Evolutionary conservation across 2,113 vertebrate species (phyloP).

Genomic region (Serinus canaria): DNA sequence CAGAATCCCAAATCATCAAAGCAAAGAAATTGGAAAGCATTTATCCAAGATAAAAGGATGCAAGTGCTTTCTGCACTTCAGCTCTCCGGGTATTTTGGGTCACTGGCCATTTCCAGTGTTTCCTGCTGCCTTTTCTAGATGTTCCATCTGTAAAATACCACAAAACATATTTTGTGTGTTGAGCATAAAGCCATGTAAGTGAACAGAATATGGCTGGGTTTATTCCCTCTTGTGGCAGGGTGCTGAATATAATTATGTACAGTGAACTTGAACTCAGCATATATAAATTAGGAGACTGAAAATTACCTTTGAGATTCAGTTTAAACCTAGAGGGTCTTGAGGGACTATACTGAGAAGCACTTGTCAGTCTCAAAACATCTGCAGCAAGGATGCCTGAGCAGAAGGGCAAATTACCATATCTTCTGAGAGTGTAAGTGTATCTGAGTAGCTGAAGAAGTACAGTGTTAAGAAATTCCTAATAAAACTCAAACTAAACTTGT

Average conservation of each 20-base stretch:
- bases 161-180: not conserved
- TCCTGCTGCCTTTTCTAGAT: not conserved
- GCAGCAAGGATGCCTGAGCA: constrained; percentile 8
- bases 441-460: not conserved
- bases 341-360: not conserved
- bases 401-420: constrained; percentile 32
- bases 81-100: not conserved
- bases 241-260: not conserved
- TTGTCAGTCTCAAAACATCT: constrained; percentile 48
- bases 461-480: not conserved
- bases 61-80: not conserved
- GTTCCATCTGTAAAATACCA: not conserved
- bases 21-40: not conserved
- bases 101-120: not conserved
- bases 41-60: not conserved
- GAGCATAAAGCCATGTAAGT: not conserved
- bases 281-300: constrained; percentile 7
- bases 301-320: constrained; percentile 46
- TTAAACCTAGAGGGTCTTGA: not conserved
- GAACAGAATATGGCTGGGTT: not conserved
- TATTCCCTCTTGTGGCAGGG: not conserved
- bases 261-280: constrained; percentile 16
- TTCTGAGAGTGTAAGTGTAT: not conserved
- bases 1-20: not conserved
- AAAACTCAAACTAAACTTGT: not conserved